Conservation (phyloP, 2,797 vertebrate species). For the Molossus alvarezi region DNA sequence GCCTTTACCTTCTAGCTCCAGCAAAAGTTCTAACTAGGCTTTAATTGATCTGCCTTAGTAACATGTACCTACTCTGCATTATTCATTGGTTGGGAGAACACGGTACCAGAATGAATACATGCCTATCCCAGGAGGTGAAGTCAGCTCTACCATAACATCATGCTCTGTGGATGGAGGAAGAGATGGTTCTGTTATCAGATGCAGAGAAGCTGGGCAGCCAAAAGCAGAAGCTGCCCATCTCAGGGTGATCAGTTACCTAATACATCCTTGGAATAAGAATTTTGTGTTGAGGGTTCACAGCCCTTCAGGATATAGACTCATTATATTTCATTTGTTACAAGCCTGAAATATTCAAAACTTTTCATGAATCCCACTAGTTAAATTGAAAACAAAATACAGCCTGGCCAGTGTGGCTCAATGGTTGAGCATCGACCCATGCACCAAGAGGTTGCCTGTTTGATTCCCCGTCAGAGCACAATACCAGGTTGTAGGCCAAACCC, state of each 20-base stretch:
- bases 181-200: neutral
- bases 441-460: no score
- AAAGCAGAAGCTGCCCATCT: neutral
- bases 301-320: neutral
- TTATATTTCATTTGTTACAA: neutral
- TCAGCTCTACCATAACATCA: neutral
- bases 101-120: neutral
- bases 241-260: neutral
- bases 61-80: neutral
- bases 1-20: neutral
- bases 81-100: neutral
- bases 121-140: neutral
- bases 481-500: no score
- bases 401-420: no score
- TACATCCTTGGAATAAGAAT: neutral
- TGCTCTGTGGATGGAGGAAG: neutral
- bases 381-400: neutral
- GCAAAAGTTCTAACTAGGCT: neutral
- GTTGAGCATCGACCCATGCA: no score
- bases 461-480: no score
- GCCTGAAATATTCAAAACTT: neutral
- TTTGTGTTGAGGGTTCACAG: neutral
- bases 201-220: neutral
- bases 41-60: neutral
- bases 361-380: slow-evolving; percentile 9